These are phyloP conservation scores for Hoplodrina ambigua DNA, from an alignment of 2,888 invertebrate genomes.

Conservation along the genomic window DNA sequence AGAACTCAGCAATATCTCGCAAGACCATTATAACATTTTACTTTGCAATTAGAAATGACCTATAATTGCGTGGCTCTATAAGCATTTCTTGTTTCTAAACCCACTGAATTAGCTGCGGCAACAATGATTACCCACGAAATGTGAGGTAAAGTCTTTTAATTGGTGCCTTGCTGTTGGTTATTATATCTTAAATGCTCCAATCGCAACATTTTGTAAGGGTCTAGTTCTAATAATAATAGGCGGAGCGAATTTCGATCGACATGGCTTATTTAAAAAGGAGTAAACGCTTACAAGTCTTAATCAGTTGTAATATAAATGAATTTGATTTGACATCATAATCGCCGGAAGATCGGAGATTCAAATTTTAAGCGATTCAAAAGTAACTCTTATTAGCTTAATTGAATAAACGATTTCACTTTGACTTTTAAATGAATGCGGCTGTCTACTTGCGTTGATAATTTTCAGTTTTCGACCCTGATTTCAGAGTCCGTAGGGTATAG, in stretches of 20 bases:
- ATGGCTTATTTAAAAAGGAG: neutral
- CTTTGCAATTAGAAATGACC: slow-evolving; percentile 73
- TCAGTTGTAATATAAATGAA: no score
- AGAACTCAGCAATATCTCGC: slow-evolving; percentile 55
- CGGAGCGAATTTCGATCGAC: slow-evolving; percentile 8
- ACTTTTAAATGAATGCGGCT: no score
- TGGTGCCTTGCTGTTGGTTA: slow-evolving; percentile 53
- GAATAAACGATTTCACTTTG: no score
- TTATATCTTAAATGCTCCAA: slow-evolving; percentile 52
- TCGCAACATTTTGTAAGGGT: slow-evolving; percentile 38
- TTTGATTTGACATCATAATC: no score
- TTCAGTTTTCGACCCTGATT: no score
- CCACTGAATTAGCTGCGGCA: slow-evolving; percentile 58
- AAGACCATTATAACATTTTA: slow-evolving; percentile 70
- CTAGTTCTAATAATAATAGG: slow-evolving; percentile 17
- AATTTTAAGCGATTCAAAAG: no score
- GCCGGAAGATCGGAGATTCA: no score
- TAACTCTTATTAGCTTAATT: no score
- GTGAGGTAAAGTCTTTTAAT: slow-evolving; percentile 66
- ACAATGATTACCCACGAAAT: slow-evolving; percentile 67
- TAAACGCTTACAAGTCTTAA: no score
- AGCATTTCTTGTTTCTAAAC: slow-evolving; percentile 70
- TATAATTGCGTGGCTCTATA: slow-evolving; percentile 65
- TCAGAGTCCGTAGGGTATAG: no score
- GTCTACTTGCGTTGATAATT: no score